Conservation (phyloP, 2,113 vertebrate genomes). For the Trinectes maculatus region DNA sequence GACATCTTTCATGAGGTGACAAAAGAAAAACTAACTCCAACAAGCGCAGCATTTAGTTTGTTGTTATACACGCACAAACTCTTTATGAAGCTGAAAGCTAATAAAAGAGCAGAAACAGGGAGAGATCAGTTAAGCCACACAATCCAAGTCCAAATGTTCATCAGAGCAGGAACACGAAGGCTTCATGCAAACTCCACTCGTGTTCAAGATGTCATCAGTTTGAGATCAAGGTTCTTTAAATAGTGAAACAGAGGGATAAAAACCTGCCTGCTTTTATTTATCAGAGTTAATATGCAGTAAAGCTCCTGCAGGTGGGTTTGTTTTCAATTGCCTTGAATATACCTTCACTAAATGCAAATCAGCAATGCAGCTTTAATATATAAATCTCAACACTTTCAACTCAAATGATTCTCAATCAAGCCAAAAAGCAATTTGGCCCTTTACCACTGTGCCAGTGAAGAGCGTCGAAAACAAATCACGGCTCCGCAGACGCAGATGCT, state of each 20-base stretch:
- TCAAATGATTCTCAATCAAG: slow-evolving; percentile 20
- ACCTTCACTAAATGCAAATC: slow-evolving; percentile 5
- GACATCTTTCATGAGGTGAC: background rate
- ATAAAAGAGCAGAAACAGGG: too few relatives aligned
- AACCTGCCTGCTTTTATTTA: background rate
- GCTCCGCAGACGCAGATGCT: background rate
- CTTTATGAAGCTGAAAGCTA: too few relatives aligned
- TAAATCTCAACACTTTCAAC: background rate
- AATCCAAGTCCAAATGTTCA: background rate
- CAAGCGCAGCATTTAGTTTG: too few relatives aligned
- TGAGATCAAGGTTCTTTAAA: background rate
- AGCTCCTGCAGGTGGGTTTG: too few relatives aligned
- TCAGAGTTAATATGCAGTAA: too few relatives aligned
- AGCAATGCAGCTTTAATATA: background rate
- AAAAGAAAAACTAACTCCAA: too few relatives aligned
- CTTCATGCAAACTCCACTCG: too few relatives aligned
- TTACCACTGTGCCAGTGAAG: too few relatives aligned
- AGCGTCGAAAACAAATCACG: slow-evolving; percentile 41
- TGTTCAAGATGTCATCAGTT: background rate
- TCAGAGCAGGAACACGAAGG: background rate
- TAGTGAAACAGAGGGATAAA: background rate
- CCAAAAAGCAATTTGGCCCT: slow-evolving; percentile 22
- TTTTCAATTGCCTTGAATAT: slow-evolving; percentile 3
- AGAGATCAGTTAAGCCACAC: background rate
- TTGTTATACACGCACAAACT: too few relatives aligned